Evolutionary conservation across 2,888 invertebrate genomes (phyloP).

Genomic region (Eupithecia subumbrata): DNA sequence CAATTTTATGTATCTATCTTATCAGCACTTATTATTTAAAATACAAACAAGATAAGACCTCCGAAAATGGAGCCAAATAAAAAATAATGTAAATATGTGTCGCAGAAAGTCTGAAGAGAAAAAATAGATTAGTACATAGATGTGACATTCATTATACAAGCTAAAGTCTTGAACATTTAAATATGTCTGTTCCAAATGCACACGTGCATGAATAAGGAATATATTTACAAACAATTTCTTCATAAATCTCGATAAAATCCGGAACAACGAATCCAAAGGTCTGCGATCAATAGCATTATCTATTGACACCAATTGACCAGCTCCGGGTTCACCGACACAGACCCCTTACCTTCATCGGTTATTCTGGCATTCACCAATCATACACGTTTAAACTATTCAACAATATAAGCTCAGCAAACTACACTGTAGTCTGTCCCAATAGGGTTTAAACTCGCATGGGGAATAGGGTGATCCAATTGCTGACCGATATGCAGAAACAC

Average conservation of each 20-base stretch:
- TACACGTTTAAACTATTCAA: constrained; percentile 42
- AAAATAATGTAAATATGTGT: neutral
- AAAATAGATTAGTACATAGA: neutral
- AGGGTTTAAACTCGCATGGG: constrained; percentile 15
- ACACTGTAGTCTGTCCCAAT: constrained; percentile 11
- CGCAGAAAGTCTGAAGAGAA: neutral
- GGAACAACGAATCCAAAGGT: constrained; percentile 34
- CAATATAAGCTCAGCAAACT: constrained; percentile 10
- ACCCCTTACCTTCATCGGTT: constrained; percentile 47
- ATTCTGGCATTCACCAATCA: constrained; percentile 49
- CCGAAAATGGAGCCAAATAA: neutral
- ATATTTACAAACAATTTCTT: neutral
- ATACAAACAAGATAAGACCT: constrained; percentile 1
- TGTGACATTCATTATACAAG: neutral
- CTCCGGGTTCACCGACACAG: constrained; percentile 54
- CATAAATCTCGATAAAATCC: constrained; percentile 8
- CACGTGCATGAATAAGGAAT: neutral
- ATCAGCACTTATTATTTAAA: neutral
- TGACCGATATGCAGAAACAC: constrained; percentile 37
- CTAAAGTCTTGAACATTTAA: neutral
- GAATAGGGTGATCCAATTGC: constrained; percentile 36
- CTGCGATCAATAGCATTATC: constrained; percentile 46
- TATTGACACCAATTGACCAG: constrained; percentile 56
- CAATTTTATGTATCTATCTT: neutral
- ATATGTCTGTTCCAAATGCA: neutral